Evolutionary conservation across 1,140 invertebrate genomes (phyloP).

Genomic region (Aphaenogaster rudis): DNA sequence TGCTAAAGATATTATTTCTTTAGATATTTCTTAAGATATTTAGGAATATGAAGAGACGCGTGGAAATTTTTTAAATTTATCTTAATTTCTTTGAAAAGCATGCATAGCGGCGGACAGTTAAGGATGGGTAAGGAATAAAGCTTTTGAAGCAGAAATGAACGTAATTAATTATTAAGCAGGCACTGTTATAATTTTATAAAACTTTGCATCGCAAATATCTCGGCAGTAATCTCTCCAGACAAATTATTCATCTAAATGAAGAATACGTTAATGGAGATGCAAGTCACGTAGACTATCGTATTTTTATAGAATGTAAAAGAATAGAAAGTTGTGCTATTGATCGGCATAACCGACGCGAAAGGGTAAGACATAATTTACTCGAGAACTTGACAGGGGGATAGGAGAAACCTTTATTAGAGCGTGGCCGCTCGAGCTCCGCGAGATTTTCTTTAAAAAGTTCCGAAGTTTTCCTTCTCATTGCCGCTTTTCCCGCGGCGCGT

Average conservation of each 20-base stretch:
- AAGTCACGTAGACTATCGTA: slow-evolving; percentile 13
- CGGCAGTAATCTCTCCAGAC: not conserved
- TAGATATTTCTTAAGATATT: too few species aligned
- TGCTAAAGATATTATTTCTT: not conserved
- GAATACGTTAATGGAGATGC: not conserved
- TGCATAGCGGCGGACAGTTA: not conserved
- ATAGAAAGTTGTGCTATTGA: slow-evolving; percentile 34
- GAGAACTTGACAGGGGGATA: not conserved
- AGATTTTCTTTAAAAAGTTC: slow-evolving; percentile 47
- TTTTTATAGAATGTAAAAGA: slow-evolving; percentile 33
- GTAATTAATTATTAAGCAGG: slow-evolving; percentile 29
- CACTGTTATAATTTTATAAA: slow-evolving; percentile 5
- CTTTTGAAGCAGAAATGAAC: not conserved
- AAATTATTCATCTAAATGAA: slow-evolving; percentile 11
- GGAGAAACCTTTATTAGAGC: slow-evolving; percentile 50
- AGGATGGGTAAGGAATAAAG: not conserved
- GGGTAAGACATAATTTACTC: slow-evolving; percentile 48
- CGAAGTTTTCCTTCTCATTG: slow-evolving; percentile 24
- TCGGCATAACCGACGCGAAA: slow-evolving; percentile 14
- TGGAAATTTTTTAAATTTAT: not conserved
- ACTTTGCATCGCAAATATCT: slow-evolving; percentile 6
- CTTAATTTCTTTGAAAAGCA: not conserved
- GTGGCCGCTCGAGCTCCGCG: not conserved
- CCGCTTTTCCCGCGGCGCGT: not conserved
- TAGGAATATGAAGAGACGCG: not conserved